Evolutionary conservation across 1,140 invertebrate genomes (phyloP).

Genomic region (Trichonephila clavipes): DNA sequence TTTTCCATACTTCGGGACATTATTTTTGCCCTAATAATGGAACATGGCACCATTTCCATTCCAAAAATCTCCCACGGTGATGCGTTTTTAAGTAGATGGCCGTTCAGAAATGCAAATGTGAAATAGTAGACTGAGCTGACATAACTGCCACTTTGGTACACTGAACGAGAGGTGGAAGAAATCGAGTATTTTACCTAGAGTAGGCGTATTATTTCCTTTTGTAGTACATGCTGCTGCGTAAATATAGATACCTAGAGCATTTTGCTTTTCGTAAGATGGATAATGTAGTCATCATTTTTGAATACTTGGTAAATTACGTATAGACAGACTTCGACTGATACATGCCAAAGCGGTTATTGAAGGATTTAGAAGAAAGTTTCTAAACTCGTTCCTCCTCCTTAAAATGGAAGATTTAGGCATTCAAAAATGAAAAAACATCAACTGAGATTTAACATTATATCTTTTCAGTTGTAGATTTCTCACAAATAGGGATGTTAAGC

Average conservation of each 20-base stretch:
- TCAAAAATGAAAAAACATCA: too few relatives aligned
- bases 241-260: background rate
- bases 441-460: too few relatives aligned
- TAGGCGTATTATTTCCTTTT: background rate
- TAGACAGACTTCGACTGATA: too few relatives aligned
- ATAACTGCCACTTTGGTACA: slow-evolving; percentile 32
- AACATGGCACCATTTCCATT: slow-evolving; percentile 33
- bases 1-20: slow-evolving; percentile 66
- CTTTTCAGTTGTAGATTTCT: too few relatives aligned
- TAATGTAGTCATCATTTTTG: slow-evolving; percentile 12
- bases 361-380: too few relatives aligned
- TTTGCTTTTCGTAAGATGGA: background rate
- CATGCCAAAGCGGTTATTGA: too few relatives aligned
- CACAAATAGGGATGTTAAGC: too few relatives aligned
- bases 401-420: too few relatives aligned
- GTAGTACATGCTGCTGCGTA: background rate
- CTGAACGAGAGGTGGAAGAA: background rate
- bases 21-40: slow-evolving; percentile 65
- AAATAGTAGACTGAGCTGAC: background rate
- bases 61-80: slow-evolving; percentile 42
- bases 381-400: too few relatives aligned
- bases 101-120: slow-evolving; percentile 71
- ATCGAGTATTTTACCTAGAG: background rate
- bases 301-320: background rate
- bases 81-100: slow-evolving; percentile 72